Conservation (phyloP, 2,113 vertebrate species). For the Psephotus haematonotus region DNA sequence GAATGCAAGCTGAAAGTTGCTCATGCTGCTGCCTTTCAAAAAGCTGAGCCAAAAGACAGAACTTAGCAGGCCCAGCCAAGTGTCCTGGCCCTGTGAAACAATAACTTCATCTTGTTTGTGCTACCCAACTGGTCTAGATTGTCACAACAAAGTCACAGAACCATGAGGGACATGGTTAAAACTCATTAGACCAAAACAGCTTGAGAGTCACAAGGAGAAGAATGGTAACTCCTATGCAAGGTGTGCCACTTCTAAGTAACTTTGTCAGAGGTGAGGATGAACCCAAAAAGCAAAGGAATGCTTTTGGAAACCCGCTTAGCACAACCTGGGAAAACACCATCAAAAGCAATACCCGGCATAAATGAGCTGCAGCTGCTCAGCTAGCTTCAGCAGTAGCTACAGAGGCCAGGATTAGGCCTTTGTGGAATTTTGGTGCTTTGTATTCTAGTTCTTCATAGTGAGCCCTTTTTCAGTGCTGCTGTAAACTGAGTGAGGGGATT, state of each 20-base stretch:
- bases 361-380: background rate
- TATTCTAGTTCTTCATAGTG: background rate
- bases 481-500: background rate
- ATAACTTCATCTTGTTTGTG: background rate
- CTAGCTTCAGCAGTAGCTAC: background rate
- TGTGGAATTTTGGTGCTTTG: background rate
- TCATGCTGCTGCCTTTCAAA: background rate
- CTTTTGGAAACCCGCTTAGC: background rate
- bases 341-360: background rate
- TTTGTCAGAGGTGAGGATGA: background rate
- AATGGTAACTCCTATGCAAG: background rate
- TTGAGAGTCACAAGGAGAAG: background rate
- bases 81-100: background rate
- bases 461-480: background rate
- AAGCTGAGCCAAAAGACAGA: background rate
- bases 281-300: background rate
- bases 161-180: background rate
- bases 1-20: background rate
- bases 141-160: background rate
- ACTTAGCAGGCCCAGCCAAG: background rate
- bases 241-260: too few relatives aligned
- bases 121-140: background rate
- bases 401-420: background rate
- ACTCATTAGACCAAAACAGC: background rate
- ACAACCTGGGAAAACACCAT: background rate